Conservation (phyloP, 1,140 invertebrate genomes). For the Drosophila lini region DNA sequence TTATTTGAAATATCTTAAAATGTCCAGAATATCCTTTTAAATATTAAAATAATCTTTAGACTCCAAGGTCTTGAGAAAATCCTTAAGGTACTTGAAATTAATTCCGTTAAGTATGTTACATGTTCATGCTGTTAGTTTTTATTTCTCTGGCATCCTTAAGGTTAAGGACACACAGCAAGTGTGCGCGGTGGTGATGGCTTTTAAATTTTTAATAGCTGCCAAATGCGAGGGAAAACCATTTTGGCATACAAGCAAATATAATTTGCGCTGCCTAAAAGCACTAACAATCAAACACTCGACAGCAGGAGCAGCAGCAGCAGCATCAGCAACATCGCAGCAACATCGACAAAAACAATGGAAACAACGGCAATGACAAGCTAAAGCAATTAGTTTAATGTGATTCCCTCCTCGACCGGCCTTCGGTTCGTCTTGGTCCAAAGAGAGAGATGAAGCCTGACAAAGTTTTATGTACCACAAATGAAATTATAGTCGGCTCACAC, state of each 20-base stretch:
- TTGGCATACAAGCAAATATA: slow-evolving; percentile 74
- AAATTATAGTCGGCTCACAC: slow-evolving; percentile 71
- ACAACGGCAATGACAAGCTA: slow-evolving; percentile 76
- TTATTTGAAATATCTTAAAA: background rate
- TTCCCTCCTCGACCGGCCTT: slow-evolving; percentile 39
- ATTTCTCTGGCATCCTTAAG: background rate
- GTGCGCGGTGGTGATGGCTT: slow-evolving; percentile 12
- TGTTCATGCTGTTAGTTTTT: slow-evolving; percentile 11
- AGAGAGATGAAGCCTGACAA: slow-evolving; percentile 72
- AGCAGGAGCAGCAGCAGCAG: slow-evolving; percentile 9
- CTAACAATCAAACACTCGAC: slow-evolving; percentile 70
- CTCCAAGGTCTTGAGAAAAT: background rate
- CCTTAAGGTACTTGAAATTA: background rate
- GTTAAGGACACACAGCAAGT: background rate
- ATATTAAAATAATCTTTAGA: background rate
- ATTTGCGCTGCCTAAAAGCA: slow-evolving; percentile 76
- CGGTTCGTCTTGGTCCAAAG: slow-evolving; percentile 31
- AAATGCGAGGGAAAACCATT: slow-evolving; percentile 33
- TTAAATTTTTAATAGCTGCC: slow-evolving; percentile 51
- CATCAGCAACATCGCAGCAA: slow-evolving; percentile 3
- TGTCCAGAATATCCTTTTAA: background rate
- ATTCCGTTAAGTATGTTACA: background rate
- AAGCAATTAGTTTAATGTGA: slow-evolving; percentile 83
- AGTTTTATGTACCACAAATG: slow-evolving; percentile 82
- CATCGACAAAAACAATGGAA: slow-evolving; percentile 41